These are phyloP conservation scores for Cydia fagiglandana DNA, from an alignment of 1,140 invertebrate genomes.

Conservation along the genomic window DNA sequence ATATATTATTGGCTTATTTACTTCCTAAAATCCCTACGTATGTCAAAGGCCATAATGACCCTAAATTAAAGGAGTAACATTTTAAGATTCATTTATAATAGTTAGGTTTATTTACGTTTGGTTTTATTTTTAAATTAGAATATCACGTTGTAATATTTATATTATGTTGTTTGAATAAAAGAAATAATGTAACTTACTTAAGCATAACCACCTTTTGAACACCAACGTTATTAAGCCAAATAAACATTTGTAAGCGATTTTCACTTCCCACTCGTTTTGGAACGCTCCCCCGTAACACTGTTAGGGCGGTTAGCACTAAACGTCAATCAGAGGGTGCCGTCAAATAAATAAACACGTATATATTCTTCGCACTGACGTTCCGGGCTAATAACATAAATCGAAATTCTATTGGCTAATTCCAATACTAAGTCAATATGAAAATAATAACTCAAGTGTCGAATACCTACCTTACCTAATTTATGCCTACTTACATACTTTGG, in stretches of 20 bases:
- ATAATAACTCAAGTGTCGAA: too few relatives aligned
- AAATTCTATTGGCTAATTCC: neutral
- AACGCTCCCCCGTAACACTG: neutral
- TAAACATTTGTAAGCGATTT: conserved; percentile 7
- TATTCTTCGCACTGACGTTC: neutral
- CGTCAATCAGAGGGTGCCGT: neutral
- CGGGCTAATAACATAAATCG: neutral
- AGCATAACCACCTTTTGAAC: neutral
- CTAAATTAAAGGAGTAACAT: too few relatives aligned
- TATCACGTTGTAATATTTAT: too few relatives aligned
- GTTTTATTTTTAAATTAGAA: too few relatives aligned
- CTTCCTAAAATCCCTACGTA: too few relatives aligned
- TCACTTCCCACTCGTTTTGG: neutral
- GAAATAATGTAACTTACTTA: neutral
- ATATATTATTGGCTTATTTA: too few relatives aligned
- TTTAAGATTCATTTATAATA: too few relatives aligned
- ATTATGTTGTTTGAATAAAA: neutral
- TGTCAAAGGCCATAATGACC: too few relatives aligned
- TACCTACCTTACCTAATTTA: too few relatives aligned
- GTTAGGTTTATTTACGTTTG: too few relatives aligned
- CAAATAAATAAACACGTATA: neutral
- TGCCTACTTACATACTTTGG: too few relatives aligned
- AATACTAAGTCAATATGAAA: neutral
- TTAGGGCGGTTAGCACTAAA: conserved; percentile 1
- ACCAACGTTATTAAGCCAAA: neutral